phyloP scores from a whole-genome alignment of 2,113 vertebrate species.

The Oncorhynchus masou region DNA sequence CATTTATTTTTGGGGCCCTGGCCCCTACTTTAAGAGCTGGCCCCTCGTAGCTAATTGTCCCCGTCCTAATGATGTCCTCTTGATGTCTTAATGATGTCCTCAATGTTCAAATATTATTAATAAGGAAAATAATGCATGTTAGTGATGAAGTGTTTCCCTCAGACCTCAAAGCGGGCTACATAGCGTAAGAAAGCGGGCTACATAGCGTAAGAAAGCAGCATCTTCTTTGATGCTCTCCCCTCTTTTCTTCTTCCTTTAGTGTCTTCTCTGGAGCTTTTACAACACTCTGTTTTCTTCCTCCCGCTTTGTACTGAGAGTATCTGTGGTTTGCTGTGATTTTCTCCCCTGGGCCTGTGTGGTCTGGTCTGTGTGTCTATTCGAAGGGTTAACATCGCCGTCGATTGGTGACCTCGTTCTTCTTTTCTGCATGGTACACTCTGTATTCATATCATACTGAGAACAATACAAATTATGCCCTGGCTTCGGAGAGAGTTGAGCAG shows the following conservation, averaged over 20 bases:
- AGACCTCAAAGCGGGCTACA: neutral
- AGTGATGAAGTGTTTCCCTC: neutral
- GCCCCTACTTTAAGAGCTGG: neutral
- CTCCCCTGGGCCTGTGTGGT: neutral
- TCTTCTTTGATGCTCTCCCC: neutral
- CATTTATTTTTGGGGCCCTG: no score
- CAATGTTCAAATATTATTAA: neutral
- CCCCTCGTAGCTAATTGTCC: neutral
- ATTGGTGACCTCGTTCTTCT: neutral
- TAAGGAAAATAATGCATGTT: neutral
- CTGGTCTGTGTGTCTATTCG: neutral
- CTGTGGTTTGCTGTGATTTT: neutral
- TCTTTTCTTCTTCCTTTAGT: neutral
- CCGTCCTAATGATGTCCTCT: neutral
- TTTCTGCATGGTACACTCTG: neutral
- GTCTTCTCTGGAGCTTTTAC: neutral
- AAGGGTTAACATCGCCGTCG: neutral
- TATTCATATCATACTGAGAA: constrained; percentile 11
- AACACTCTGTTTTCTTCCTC: neutral
- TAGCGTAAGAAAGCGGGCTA: neutral
- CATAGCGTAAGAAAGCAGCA: neutral
- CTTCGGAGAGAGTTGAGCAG: neutral
- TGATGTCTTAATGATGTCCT: neutral
- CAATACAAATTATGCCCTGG: constrained; percentile 9
- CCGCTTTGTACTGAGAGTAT: neutral